Evolutionary conservation across 2,888 invertebrate species (phyloP).

Genomic region (Drosophila nigritarsus): DNA sequence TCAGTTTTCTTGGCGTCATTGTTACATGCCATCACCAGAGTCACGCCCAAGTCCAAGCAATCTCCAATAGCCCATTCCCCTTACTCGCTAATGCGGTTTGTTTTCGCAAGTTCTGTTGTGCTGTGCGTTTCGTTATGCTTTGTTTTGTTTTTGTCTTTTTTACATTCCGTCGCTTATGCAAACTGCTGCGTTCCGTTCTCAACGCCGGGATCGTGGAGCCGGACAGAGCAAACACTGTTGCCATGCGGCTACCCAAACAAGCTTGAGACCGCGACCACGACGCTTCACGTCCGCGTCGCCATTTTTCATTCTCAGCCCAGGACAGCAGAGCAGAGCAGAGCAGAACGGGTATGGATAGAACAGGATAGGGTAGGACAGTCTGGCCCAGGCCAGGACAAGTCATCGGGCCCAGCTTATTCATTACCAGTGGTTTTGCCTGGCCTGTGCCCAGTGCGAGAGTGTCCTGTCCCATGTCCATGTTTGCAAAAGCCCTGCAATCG

Average conservation of each 20-base stretch:
- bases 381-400: conserved; percentile 22
- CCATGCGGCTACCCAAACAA: conserved; percentile 73
- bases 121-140: conserved; percentile 68
- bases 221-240: conserved; percentile 71
- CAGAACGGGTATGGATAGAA: conserved; percentile 6
- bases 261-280: conserved; percentile 62
- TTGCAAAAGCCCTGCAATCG: conserved; percentile 61
- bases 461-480: conserved; percentile 32
- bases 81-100: conserved; percentile 75
- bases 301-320: conserved; percentile 70
- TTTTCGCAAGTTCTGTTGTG: conserved; percentile 61
- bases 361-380: conserved; percentile 13
- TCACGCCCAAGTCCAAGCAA: conserved; percentile 3
- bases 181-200: conserved; percentile 40
- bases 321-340: conserved; percentile 1
- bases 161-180: conserved; percentile 59
- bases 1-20: conserved; percentile 69
- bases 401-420: conserved; percentile 64
- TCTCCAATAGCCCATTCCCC: background rate
- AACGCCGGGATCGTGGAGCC: conserved; percentile 1
- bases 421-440: conserved; percentile 66
- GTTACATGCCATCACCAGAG: conserved; percentile 50
- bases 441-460: conserved; percentile 31
- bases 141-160: conserved; percentile 58
- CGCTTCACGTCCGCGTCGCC: conserved; percentile 53